Conservation (phyloP, 2,888 invertebrate genomes). For the Cabera pusaria region DNA sequence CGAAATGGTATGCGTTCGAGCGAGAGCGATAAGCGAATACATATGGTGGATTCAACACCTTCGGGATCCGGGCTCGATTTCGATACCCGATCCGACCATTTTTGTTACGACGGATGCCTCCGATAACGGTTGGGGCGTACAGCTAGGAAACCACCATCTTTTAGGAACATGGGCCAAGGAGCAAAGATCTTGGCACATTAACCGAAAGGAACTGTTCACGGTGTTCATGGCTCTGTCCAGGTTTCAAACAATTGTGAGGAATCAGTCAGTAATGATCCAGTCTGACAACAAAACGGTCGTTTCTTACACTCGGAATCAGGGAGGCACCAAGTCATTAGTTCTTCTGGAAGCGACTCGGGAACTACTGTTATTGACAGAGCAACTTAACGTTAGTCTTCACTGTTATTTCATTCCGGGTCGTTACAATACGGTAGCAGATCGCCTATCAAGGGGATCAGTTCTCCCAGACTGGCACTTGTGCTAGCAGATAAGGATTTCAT, state of each 20-base stretch:
- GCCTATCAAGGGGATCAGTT: conserved; percentile 21
- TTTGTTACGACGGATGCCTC: conserved; percentile 35
- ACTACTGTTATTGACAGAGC: conserved; percentile 6
- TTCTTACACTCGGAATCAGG: conserved; percentile 30
- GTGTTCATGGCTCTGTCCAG: conserved; percentile 19
- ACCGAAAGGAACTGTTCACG: conserved; percentile 31
- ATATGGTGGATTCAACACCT: conserved; percentile 25
- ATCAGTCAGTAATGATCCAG: conserved; percentile 25
- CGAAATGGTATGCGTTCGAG: neutral
- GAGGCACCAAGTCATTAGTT: conserved; percentile 17
- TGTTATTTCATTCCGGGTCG: conserved; percentile 32
- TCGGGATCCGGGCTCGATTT: conserved; percentile 2
- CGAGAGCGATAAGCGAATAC: conserved; percentile 13
- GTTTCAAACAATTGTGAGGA: neutral
- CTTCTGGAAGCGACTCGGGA: conserved; percentile 16
- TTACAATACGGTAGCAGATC: conserved; percentile 33
- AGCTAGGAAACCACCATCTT: conserved; percentile 10
- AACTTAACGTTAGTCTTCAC: conserved; percentile 10
- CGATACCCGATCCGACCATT: conserved; percentile 10
- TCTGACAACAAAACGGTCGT: conserved; percentile 34
- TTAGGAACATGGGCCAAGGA: conserved; percentile 21
- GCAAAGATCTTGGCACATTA: conserved; percentile 31
- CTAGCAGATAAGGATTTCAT: neutral
- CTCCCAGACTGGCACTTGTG: conserved; percentile 34
- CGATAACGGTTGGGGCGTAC: conserved; percentile 29